Evolutionary conservation across 2,888 invertebrate genomes (phyloP), one percentile per base, ranked within the genome.

Genomic region (Cylindroiulus punctatus): DNA sequence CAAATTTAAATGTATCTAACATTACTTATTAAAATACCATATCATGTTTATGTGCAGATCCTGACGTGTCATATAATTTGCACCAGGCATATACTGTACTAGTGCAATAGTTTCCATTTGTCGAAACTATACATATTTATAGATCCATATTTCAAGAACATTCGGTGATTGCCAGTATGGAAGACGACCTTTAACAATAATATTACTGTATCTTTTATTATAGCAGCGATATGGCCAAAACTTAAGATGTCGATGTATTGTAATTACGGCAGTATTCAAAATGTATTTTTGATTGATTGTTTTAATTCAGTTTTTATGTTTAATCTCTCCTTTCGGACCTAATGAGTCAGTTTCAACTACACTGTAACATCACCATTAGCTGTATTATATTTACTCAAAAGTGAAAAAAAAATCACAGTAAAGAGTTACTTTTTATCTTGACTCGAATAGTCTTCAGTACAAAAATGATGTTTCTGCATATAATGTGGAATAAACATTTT

Each of bases 1-100:
- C 57, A 57, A 57, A 57, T 57, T 57, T 57, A 57, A 57, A n/a
- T 57, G 22, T 57, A 57, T 57, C 57, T 57, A 57, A 57, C 57
- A 57, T 22, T 57, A 57, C 57, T 57, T 57, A 57, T 57, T 57
- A 57, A 57, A 57, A 57, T 22, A 22, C 57, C 57, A 57, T 57
- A 57, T 57, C 57, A 57, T 22, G 57, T 57, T 57, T 57, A 57
- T 57, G 57, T 22, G n/a, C 22, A 57, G 17, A 57, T 57, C 57
- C 57, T 57, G 57, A 57, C 22, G 57, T 57, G 57, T 17, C 22
- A 22, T 57, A 57, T 57, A 57, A 57, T 57, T 57, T 57, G 22
- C 57, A 57, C 57, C 57, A 57, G n/a, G n/a, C 22, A 5, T 57
- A 22, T n/a, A n/a, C n/a, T n/a, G n/a, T 5, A 57, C 17, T n/a